Conservation (phyloP, 2,888 invertebrate genomes). For the Boloria selene region DNA sequence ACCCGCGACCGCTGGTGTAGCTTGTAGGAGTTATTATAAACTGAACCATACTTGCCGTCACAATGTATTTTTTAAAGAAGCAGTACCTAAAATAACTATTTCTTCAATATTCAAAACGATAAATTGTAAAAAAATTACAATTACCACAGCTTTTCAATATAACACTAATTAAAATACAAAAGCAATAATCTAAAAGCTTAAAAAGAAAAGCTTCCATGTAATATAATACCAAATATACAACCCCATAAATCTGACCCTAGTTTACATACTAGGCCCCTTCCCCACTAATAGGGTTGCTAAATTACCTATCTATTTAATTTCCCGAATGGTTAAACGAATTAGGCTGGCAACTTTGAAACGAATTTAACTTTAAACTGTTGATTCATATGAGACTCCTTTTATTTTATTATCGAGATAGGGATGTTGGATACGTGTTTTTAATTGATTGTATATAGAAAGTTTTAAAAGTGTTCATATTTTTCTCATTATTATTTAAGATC, state of each 20-base stretch:
- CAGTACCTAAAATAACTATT: no score
- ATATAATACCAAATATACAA: slow-evolving; percentile 22
- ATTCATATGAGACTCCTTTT: slow-evolving; percentile 50
- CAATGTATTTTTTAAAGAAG: no score
- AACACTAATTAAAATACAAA: background rate
- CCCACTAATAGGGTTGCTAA: slow-evolving; percentile 75
- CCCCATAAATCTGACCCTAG: slow-evolving; percentile 66
- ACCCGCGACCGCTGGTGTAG: no score
- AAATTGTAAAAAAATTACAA: no score
- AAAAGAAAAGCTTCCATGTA: slow-evolving; percentile 13
- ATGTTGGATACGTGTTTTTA: slow-evolving; percentile 17
- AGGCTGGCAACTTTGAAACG: slow-evolving; percentile 77
- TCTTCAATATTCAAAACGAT: no score
- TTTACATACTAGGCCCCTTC: slow-evolving; percentile 59
- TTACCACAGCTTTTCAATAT: no score
- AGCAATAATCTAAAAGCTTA: slow-evolving; percentile 3
- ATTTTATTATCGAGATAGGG: slow-evolving; percentile 36
- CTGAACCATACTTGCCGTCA: no score
- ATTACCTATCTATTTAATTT: slow-evolving; percentile 82
- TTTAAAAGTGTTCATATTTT: background rate
- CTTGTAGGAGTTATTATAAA: no score
- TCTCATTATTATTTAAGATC: no score
- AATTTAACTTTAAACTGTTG: slow-evolving; percentile 76
- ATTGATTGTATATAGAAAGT: background rate
- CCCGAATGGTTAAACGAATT: slow-evolving; percentile 79